These are phyloP conservation scores for Diplazon laetatorius DNA, from an alignment of 2,888 invertebrate species.

Conservation along the genomic window DNA sequence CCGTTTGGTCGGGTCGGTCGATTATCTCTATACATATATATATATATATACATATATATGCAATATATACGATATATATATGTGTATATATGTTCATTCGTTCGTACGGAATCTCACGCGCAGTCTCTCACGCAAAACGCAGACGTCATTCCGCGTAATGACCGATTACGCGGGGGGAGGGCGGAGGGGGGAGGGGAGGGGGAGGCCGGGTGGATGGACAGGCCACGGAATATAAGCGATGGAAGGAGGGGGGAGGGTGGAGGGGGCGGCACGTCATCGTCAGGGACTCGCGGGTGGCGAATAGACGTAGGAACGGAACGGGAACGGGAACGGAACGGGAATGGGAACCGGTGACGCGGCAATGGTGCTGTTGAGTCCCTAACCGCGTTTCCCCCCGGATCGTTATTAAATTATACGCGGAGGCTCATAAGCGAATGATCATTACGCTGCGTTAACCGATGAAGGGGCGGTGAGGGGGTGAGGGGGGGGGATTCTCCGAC, in stretches of 20 bases:
- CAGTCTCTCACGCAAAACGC: constrained; percentile 76
- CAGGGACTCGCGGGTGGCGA: constrained; percentile 56
- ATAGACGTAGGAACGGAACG: constrained; percentile 7
- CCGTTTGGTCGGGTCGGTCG: not conserved
- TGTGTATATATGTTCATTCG: no score
- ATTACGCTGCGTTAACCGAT: constrained; percentile 80
- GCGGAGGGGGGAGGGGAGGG: not conserved
- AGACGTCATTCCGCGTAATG: constrained; percentile 82
- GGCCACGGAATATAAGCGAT: not conserved
- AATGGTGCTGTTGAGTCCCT: constrained; percentile 74
- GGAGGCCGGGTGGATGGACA: constrained; percentile 50
- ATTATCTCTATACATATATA: no score
- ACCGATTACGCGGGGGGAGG: constrained; percentile 77
- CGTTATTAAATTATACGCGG: constrained; percentile 81
- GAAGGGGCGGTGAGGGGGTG: no score
- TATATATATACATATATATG: no score
- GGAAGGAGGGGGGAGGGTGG: not conserved
- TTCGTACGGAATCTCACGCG: constrained; percentile 64
- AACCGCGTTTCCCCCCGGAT: constrained; percentile 76
- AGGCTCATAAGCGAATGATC: constrained; percentile 80
- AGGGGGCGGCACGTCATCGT: constrained; percentile 53
- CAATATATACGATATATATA: no score
- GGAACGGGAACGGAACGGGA: not conserved
- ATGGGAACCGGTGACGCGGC: constrained; percentile 75
- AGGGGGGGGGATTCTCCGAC: no score